phyloP scores from a whole-genome alignment of 1,140 invertebrate genomes.

The Macrotrachela quadricornifera region DNA sequence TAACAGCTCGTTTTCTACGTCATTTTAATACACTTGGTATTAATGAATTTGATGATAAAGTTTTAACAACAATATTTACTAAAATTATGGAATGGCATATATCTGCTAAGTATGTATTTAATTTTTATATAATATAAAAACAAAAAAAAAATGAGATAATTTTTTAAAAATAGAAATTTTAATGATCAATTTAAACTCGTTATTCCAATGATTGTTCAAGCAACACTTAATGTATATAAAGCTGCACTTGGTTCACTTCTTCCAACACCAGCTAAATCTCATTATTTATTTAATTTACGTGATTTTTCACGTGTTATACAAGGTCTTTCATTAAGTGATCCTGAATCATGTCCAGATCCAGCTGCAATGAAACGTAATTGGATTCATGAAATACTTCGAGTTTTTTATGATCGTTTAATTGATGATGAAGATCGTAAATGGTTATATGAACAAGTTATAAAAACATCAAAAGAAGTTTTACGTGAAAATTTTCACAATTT shows the following conservation, averaged over 20 bases:
- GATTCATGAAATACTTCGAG: constrained; percentile 41
- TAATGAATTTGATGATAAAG: constrained; percentile 66
- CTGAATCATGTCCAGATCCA: constrained; percentile 68
- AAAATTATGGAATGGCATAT: constrained; percentile 82
- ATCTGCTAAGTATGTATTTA: constrained; percentile 13
- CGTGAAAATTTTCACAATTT: constrained; percentile 34
- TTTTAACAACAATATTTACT: constrained; percentile 63
- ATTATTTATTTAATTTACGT: constrained; percentile 78
- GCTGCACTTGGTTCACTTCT: constrained; percentile 54
- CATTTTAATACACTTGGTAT: constrained; percentile 72
- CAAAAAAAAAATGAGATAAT: too few relatives aligned
- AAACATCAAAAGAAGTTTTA: constrained; percentile 29
- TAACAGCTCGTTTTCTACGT: constrained; percentile 63
- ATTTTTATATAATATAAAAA: too few relatives aligned
- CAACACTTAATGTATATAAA: constrained; percentile 67
- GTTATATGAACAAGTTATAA: constrained; percentile 42
- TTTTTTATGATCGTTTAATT: constrained; percentile 74
- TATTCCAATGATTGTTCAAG: constrained; percentile 62
- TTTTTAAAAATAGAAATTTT: constrained; percentile 59
- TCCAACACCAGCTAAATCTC: constrained; percentile 71
- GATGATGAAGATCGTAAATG: constrained; percentile 58
- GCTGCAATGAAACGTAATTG: constrained; percentile 68
- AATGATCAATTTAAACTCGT: constrained; percentile 80
- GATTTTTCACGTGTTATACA: constrained; percentile 67
- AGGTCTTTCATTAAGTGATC: constrained; percentile 70